A percentile compares a stretch with the other conserved stretches of the same genome.
Evolutionary conservation across 2,797 vertebrate genomes (phyloP).

Genomic region (Argya squamiceps): DNA sequence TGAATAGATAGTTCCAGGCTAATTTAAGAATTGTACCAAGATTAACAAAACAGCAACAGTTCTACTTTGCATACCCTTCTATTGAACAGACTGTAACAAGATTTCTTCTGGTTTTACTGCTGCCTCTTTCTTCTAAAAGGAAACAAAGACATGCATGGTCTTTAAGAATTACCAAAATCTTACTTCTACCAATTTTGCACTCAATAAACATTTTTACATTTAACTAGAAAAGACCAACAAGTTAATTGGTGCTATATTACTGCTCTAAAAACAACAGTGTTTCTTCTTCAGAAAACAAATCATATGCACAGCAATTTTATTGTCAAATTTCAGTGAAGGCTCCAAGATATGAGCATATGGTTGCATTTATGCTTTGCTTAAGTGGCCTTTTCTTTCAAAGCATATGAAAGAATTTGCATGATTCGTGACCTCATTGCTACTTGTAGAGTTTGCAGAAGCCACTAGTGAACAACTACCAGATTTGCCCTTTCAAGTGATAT

Average conservation of each 20-base stretch:
- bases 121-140: not conserved
- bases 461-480: slow-evolving; percentile 30
- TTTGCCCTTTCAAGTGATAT: not conserved
- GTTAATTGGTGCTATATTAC: not conserved
- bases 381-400: slow-evolving; percentile 33
- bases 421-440: slow-evolving; percentile 31
- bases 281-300: not conserved
- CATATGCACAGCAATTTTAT: not conserved
- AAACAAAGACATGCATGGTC: not conserved
- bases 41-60: not conserved
- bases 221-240: not conserved
- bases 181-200: not conserved
- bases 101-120: not conserved
- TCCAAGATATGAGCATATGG: slow-evolving; percentile 43
- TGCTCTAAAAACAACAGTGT: not conserved
- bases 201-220: not conserved
- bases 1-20: not conserved
- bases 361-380: slow-evolving; percentile 42
- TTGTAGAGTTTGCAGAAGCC: slow-evolving; percentile 38
- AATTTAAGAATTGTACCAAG: not conserved
- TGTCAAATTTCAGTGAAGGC: not conserved
- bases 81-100: not conserved
- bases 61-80: not conserved
- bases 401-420: slow-evolving; percentile 13
- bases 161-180: not conserved